Evolutionary conservation across 2,113 vertebrate species (phyloP), one percentile per base, ranked within the genome.

Genomic region (Empidonax alnorum): DNA sequence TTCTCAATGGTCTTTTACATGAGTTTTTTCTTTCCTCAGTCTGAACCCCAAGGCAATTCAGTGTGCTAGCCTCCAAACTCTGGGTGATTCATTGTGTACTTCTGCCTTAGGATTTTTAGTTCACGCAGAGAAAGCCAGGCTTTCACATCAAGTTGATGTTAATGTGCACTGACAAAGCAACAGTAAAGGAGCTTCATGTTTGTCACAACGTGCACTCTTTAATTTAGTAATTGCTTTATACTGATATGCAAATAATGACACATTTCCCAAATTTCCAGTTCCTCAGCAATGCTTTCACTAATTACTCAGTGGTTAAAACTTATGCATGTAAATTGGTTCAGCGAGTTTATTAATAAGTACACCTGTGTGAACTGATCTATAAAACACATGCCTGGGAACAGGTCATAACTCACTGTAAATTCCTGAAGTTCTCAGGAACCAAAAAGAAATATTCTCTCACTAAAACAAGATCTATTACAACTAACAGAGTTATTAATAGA

Each of bases 111-210:
- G 94, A 96, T 97, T 97, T 96, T 97, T 95, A 95, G 91, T 71
- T 94, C 92, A 93, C 12, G 94, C 90, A 93, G 67, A 96, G 91
- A 98, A 97, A 97, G 87, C 95, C 91, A 96, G 84, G 71, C 78
- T 95, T 94, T 94, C 96, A 96, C 93, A 96, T 96, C 94, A 96
- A 96, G 91, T 79, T 97, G 96, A 97, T 91, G 94, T 95, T 97
- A 97, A 96, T 97, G 96, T 96, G 95, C 93, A 69, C 91, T 96
- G 95, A 97, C 97, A 97, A 97, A 96, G 95, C 94, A 97, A 95
- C 95, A 97, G 97, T 97, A 97, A 95, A 97, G 96, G 95, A 95
- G 93, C 95, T 97, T 96, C 95, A 50, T 96, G 93, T 97, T 97
- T 97, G 97, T 96, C 96, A 96, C 95, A 97, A 95, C 95, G 91